Evolutionary conservation across 2,113 vertebrate species (phyloP).

Genomic region (Pampusana beccarii): DNA sequence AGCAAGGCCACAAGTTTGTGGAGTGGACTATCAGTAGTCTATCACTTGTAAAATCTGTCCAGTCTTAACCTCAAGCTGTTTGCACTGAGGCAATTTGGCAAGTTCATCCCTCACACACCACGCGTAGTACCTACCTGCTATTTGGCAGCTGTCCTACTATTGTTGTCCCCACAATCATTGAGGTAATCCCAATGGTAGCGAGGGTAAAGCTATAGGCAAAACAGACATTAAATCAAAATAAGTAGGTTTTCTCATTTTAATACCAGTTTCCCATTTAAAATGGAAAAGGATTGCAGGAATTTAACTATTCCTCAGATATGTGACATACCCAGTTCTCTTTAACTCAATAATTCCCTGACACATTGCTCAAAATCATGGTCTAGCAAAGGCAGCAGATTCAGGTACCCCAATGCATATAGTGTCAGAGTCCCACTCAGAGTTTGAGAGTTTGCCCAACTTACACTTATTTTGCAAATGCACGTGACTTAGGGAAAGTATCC

Average conservation of each 20-base stretch:
- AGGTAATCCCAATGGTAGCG: slow-evolving; percentile 85
- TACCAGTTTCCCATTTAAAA: not conserved
- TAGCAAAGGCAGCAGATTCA: not conserved
- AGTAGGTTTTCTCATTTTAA: not conserved
- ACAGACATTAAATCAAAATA: not conserved
- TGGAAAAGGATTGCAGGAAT: not conserved
- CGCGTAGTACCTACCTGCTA: slow-evolving; percentile 76
- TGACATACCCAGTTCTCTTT: not conserved
- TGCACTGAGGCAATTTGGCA: not conserved
- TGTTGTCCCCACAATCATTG: slow-evolving; percentile 86
- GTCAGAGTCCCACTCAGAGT: not conserved
- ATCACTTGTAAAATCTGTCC: not conserved
- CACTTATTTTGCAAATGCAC: not conserved
- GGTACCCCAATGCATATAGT: not conserved
- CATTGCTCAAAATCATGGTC: not conserved
- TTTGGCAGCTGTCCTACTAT: slow-evolving; percentile 87
- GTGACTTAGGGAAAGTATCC: not conserved
- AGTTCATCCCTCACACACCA: not conserved
- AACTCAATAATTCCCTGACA: not conserved
- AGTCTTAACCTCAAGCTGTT: not conserved
- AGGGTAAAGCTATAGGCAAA: slow-evolving; percentile 81
- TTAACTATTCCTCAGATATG: not conserved
- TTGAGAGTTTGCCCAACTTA: not conserved
- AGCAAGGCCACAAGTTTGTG: not conserved
- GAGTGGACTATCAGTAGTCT: not conserved